These are phyloP conservation scores for Neopipo cinnamomea DNA, from an alignment of 2,113 vertebrate species.

Conservation along the genomic window DNA sequence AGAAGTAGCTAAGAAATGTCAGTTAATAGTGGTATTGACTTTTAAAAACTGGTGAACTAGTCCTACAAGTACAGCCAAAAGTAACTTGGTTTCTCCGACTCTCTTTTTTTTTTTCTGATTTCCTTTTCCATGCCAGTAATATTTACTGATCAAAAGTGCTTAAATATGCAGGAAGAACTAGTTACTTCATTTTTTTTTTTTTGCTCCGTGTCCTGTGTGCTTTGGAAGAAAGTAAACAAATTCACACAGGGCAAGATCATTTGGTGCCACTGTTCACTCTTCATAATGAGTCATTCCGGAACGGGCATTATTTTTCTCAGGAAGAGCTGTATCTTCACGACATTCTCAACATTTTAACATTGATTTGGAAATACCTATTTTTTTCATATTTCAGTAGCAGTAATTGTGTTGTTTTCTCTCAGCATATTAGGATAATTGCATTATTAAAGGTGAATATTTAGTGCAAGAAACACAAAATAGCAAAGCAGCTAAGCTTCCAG, in stretches of 20 bases:
- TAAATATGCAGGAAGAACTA: not conserved
- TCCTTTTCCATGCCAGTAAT: not conserved
- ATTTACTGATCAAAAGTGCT: not conserved
- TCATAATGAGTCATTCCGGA: not conserved
- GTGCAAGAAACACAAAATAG: not conserved
- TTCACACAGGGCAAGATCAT: not conserved
- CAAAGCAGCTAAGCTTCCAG: not conserved
- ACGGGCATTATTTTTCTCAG: not conserved
- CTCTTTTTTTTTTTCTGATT: not conserved
- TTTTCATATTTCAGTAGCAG: not conserved
- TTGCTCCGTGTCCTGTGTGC: not conserved
- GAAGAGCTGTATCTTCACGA: not conserved
- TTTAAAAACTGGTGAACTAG: not conserved
- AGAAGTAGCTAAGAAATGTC: not conserved
- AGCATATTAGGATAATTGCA: not conserved
- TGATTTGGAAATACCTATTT: not conserved
- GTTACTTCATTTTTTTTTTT: not conserved
- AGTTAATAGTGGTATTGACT: not conserved
- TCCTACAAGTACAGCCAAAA: not conserved
- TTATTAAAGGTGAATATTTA: not conserved
- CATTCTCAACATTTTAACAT: not conserved
- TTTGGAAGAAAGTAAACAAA: not conserved
- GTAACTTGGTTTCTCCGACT: not conserved
- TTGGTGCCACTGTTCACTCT: not conserved
- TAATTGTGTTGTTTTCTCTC: not conserved